A percentile compares a stretch with the other conserved stretches of the same genome.
Evolutionary conservation across 2,888 invertebrate species (phyloP).

Genomic region (Drosophila falleni): DNA sequence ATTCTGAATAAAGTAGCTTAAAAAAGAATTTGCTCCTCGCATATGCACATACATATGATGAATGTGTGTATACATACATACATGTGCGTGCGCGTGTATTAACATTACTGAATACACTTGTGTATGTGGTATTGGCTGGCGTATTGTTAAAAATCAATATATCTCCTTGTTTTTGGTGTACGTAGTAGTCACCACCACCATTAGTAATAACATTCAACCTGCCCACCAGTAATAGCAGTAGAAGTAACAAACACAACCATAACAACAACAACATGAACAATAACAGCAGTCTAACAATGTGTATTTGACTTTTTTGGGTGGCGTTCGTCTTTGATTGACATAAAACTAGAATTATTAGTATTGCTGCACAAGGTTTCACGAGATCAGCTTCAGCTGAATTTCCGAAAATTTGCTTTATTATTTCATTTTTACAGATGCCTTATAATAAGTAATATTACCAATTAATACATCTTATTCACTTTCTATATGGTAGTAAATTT

Average conservation of each 20-base stretch:
- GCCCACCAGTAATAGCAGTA: constrained; percentile 21
- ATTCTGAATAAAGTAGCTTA: constrained; percentile 27
- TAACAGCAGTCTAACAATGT: constrained; percentile 38
- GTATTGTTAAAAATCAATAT: constrained; percentile 76
- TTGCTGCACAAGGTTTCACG: neutral
- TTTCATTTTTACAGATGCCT: neutral
- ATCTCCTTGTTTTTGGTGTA: constrained; percentile 47
- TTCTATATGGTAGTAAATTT: constrained; percentile 33
- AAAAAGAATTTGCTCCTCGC: constrained; percentile 13
- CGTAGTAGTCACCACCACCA: constrained; percentile 1
- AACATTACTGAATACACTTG: constrained; percentile 15
- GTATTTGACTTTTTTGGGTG: constrained; percentile 27
- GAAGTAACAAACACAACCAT: constrained; percentile 11
- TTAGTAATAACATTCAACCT: constrained; percentile 7
- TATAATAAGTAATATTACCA: constrained; percentile 33
- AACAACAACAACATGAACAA: constrained; percentile 5
- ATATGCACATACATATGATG: neutral
- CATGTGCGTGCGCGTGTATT: constrained; percentile 19
- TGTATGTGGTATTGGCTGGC: constrained; percentile 34
- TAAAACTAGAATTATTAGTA: neutral
- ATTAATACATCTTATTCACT: constrained; percentile 50
- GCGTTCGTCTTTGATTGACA: neutral
- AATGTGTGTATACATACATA: constrained; percentile 16
- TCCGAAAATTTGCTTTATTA: neutral
- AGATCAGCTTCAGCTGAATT: neutral